Percentiles rank a stretch among this genome's conserved stretches.
Conservation (phyloP, 2,113 vertebrate species). For the Cacatua alba region DNA sequence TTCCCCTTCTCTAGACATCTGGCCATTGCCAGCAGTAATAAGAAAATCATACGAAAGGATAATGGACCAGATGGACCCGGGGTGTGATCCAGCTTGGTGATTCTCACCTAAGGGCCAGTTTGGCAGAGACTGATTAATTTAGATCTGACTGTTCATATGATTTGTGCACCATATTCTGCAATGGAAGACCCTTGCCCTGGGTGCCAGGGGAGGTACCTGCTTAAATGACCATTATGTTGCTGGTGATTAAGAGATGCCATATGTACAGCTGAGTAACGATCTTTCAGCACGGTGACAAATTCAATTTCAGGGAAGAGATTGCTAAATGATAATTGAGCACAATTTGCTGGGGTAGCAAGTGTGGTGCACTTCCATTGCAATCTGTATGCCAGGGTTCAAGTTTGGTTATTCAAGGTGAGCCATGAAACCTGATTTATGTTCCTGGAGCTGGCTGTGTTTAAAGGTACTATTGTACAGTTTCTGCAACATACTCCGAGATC, state of each 20-base stretch:
- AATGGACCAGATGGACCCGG: constrained; percentile 62
- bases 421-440: constrained; percentile 33
- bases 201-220: constrained; percentile 22
- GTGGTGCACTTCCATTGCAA: neutral
- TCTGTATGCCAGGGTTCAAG: constrained; percentile 31
- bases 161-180: constrained; percentile 24
- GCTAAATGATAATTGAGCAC: constrained; percentile 36
- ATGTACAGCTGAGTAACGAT: constrained; percentile 18
- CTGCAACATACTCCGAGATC: constrained; percentile 22
- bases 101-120: constrained; percentile 52
- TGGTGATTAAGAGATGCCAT: constrained; percentile 46
- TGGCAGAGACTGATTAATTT: constrained; percentile 51
- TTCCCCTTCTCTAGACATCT: constrained; percentile 51
- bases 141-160: constrained; percentile 33
- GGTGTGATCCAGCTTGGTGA: constrained; percentile 34
- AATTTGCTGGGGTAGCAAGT: constrained; percentile 48
- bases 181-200: neutral
- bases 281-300: constrained; percentile 1
- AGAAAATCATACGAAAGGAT: constrained; percentile 51
- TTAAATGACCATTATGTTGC: constrained; percentile 42
- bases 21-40: constrained; percentile 43
- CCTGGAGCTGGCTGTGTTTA: neutral
- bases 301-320: neutral
- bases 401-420: constrained; percentile 24
- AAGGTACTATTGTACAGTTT: neutral